Conservation (phyloP, 2,113 vertebrate species). For the Silurus asotus region DNA sequence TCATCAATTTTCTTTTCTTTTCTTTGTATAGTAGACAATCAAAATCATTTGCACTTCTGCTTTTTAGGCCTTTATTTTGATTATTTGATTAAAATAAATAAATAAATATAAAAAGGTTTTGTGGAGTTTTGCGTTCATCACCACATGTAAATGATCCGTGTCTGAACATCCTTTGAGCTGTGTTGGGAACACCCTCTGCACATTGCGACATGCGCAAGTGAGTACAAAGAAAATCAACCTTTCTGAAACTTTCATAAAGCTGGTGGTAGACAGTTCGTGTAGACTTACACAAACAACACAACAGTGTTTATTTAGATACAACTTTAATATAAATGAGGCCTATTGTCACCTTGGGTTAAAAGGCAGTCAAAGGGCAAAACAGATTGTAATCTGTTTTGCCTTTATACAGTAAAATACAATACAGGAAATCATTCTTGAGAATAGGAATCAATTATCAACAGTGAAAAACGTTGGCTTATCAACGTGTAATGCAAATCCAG, state of each 20-base stretch:
- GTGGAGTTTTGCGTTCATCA: too few relatives aligned
- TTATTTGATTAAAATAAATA: too few relatives aligned
- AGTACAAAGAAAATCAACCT: background rate
- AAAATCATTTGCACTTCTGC: too few relatives aligned
- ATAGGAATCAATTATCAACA: slow-evolving; percentile 1
- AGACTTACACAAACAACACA: background rate
- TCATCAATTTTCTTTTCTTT: too few relatives aligned
- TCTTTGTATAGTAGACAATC: too few relatives aligned
- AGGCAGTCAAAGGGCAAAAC: background rate
- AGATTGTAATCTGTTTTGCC: background rate
- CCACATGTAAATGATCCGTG: too few relatives aligned
- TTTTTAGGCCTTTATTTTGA: too few relatives aligned
- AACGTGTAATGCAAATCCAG: slow-evolving; percentile 33
- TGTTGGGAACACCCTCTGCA: background rate
- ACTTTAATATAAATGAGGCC: background rate
- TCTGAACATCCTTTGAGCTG: too few relatives aligned
- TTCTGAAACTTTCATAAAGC: background rate
- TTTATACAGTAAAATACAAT: too few relatives aligned
- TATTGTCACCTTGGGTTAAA: background rate
- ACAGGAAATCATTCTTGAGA: slow-evolving; percentile 10
- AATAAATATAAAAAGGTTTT: too few relatives aligned
- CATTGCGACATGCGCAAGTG: background rate
- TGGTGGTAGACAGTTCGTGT: background rate
- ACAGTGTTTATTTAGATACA: background rate
- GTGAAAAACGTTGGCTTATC: slow-evolving; percentile 16